Evolutionary conservation across 2,888 invertebrate species (phyloP), one percentile per base, ranked within the genome.

Genomic region (Polia nebulosa): DNA sequence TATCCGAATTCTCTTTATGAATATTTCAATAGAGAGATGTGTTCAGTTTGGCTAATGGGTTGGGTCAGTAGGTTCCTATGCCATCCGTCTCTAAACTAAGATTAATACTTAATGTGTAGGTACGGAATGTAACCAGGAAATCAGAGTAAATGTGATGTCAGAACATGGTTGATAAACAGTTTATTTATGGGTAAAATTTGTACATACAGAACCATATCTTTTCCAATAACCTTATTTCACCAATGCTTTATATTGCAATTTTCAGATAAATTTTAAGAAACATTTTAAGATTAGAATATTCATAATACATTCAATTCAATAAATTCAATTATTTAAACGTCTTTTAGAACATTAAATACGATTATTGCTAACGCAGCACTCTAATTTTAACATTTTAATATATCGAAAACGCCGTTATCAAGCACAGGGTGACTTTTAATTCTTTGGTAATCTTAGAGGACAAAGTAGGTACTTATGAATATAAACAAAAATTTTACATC

Each of bases 1-100:
- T 89, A 88, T 89, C 86, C 84, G 79, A 84, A 84, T 85, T 83
- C 79, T 83, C 80, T 83, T 85, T 86, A 78, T 83, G 82, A 80
- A 79, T 80, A n/a, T n/a, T n/a, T n/a, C n/a, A 74, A 78, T 80
- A 77, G 55, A 55, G 27, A 49, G 53, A 59, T 73, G n/a, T 55
- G 55, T 81, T 70, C 25, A 36, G 59, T 34, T 61, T 51, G 27
- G 61, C 20, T 59, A 63, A 59, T 44, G 61, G 57, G 58, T 72
- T 72, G 55, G 63, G 59, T 52, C 44, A 66, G 36, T 39, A 39
- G 41, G 29, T 39, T 0, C 29, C 36, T 45, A 8, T n/a, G n/a
- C n/a, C n/a, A 58, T 62, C 11, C 2, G 29, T 49, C 25, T 29
- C 47, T 44, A 27, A 53, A 58, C 39, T n/a, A n/a, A 57, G 27